Evolutionary conservation across 2,113 vertebrate species (phyloP).

Genomic region (Athene noctua): DNA sequence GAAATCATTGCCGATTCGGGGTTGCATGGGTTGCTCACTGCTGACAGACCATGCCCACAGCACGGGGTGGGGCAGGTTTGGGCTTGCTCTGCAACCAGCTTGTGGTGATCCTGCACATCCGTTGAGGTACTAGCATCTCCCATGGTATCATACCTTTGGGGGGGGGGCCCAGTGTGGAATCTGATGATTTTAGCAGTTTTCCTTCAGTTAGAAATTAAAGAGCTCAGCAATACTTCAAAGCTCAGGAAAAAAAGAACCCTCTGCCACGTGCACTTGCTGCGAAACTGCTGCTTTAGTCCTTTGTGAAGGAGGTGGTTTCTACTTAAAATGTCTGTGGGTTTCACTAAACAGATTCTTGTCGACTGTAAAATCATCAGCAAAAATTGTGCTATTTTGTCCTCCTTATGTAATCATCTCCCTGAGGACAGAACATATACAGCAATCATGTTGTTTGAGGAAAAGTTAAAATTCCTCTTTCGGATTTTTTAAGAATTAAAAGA

Average conservation of each 20-base stretch:
- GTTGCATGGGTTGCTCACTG: fast-evolving
- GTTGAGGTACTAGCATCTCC: neutral
- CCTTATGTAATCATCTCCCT: neutral
- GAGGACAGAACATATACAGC: neutral
- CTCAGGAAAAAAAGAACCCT: neutral
- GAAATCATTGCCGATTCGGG: fast-evolving
- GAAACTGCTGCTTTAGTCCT: neutral
- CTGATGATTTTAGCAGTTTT: neutral
- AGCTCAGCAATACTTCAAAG: neutral
- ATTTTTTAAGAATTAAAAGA: neutral
- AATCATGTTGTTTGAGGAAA: fast-evolving
- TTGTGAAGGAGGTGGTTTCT: neutral
- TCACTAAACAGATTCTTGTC: neutral
- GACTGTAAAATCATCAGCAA: neutral
- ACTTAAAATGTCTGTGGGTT: neutral
- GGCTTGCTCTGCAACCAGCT: neutral
- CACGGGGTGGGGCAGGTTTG: neutral
- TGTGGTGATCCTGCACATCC: neutral
- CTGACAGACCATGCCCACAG: neutral
- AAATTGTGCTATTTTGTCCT: neutral
- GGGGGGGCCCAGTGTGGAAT: fast-evolving
- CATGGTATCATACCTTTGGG: fast-evolving
- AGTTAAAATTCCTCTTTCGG: neutral
- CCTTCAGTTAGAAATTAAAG: neutral
- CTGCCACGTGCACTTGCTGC: neutral